Conservation (phyloP, 2,797 vertebrate genomes). For the Vipera latastei region DNA sequence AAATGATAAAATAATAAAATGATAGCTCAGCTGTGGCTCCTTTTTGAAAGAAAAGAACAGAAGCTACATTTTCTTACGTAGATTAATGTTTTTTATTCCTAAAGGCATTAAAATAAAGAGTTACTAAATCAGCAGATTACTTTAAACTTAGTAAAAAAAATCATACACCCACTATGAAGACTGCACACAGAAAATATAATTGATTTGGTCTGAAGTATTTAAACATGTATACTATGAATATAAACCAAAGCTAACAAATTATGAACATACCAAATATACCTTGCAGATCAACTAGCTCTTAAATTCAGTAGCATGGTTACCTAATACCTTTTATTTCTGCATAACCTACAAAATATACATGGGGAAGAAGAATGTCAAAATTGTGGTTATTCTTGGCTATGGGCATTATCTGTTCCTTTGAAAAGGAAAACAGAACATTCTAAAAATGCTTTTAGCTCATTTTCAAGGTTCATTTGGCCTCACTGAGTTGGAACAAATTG, state of each 20-base stretch:
- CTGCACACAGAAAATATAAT: neutral
- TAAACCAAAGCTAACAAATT: neutral
- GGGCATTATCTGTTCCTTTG: neutral
- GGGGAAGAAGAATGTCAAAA: neutral
- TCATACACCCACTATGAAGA: neutral
- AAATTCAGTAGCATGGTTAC: neutral
- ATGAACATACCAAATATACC: neutral
- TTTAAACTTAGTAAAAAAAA: neutral
- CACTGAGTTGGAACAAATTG: neutral
- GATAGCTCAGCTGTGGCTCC: neutral
- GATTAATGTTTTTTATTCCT: neutral
- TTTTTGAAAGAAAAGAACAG: neutral
- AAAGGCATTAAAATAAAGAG: neutral
- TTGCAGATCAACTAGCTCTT: neutral
- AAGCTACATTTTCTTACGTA: neutral
- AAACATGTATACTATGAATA: neutral
- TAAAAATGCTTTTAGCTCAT: neutral
- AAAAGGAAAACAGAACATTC: neutral
- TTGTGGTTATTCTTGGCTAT: neutral
- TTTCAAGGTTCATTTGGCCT: slow-evolving; percentile 11
- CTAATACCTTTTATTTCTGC: neutral
- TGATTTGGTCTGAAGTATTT: neutral
- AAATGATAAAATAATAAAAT: neutral
- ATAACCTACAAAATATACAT: neutral
- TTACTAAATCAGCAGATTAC: neutral